Percentiles rank a stretch among this genome's conserved stretches.
phyloP scores from a whole-genome alignment of 2,888 invertebrate species.

The Noctua fimbriata region DNA sequence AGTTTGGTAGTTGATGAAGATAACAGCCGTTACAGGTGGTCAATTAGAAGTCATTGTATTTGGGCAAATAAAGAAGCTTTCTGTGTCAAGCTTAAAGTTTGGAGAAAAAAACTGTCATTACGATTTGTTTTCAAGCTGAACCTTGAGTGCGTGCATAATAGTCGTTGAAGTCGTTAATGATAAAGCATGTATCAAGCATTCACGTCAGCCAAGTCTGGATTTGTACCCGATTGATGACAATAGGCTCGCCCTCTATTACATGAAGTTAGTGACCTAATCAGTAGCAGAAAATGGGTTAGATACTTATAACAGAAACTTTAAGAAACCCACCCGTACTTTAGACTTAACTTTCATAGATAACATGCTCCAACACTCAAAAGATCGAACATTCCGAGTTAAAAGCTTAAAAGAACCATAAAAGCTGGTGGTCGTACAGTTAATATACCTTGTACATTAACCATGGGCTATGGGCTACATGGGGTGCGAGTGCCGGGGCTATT shows the following conservation, averaged over 20 bases:
- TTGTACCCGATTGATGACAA: too few relatives aligned
- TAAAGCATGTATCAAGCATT: neutral
- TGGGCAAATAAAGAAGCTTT: neutral
- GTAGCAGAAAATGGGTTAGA: neutral
- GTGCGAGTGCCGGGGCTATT: constrained; percentile 64
- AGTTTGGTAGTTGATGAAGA: neutral
- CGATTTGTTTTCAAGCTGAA: neutral
- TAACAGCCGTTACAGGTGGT: neutral
- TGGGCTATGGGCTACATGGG: constrained; percentile 57
- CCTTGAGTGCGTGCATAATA: neutral
- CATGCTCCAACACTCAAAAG: constrained; percentile 42
- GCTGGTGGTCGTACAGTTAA: constrained; percentile 66
- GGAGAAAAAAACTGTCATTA: neutral
- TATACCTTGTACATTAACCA: constrained; percentile 68
- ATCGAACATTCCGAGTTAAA: constrained; percentile 42
- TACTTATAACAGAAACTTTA: neutral
- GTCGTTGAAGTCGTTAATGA: neutral
- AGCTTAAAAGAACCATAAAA: constrained; percentile 63
- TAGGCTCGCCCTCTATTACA: too few relatives aligned
- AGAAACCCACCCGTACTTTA: neutral
- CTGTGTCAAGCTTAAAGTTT: neutral
- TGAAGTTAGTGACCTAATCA: neutral
- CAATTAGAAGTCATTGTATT: neutral
- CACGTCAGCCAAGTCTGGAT: too few relatives aligned
- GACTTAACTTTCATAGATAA: neutral